Evolutionary conservation across 2,797 vertebrate species (phyloP), one percentile per base, ranked within the genome.

Genomic region (Coregonus sp.): DNA sequence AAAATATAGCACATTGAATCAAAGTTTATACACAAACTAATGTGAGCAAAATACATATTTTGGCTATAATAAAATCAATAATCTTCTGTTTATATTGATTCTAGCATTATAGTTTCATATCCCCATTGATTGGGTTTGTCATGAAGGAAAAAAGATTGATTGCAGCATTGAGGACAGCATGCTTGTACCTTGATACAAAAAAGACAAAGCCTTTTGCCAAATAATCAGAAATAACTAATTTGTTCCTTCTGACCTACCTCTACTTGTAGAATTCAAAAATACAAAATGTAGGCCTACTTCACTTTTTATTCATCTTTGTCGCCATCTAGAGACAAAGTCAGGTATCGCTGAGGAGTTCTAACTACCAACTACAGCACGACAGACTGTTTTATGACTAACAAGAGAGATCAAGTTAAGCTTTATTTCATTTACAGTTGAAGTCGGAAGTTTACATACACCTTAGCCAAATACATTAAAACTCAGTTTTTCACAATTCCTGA

Each of bases 241-340:
- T 59, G n/a, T 59, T 59, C 18, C 1, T 16, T 3, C 54, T 16
- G 54, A 59, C 54, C 14, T 6, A 6, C 33, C 74, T 67, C 47
- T 66, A 33, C 29, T 11, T 56, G 18, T 68, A 5, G 54, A 50
- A 20, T 56, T 59, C 31, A 47, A 70, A 70, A n/a, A 47, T 14
- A 4, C 68, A 29, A 70, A 25, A 40, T 20, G 18, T 1, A 20
- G 37, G 40, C 2, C 9, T 12, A 47, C 2, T 56, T 56, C 52
- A 51, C 40, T n/a, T 70, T n/a, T 50, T 29, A 65, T 65, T 18
- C 33, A 52, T 47, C 52, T 76, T 59, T 70, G 70, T 51, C 67
- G 1, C 52, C 75, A 76, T 70, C 75, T 76, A 61, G 52, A 29
- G 75, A 40, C 61, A 16, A 40, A 12, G 15, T 50, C 31, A 40